Percentiles rank a stretch among this genome's conserved stretches.
These are phyloP conservation scores for Leptinotarsa texana DNA, from an alignment of 1,140 invertebrate species.

Conservation along the genomic window DNA sequence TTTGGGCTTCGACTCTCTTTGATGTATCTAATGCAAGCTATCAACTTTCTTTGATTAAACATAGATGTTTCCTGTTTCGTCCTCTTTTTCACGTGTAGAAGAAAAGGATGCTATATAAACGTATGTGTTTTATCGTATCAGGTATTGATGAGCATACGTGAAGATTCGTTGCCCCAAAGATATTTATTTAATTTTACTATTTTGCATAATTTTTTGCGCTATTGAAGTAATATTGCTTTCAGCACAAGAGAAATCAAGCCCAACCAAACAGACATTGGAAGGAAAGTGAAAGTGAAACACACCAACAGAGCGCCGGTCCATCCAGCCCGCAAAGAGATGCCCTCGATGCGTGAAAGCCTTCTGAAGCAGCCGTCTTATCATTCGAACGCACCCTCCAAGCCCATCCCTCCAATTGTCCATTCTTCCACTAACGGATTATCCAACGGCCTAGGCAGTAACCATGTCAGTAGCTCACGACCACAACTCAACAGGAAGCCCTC, in stretches of 20 bases:
- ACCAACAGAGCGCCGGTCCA: slow-evolving; percentile 40
- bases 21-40: too few species aligned
- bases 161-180: too few species aligned
- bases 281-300: slow-evolving; percentile 76
- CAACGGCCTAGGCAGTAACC: slow-evolving; percentile 54
- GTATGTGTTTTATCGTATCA: too few species aligned
- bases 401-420: slow-evolving; percentile 40
- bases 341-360: slow-evolving; percentile 49
- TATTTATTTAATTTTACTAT: too few species aligned
- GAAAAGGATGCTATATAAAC: too few species aligned
- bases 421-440: slow-evolving; percentile 45
- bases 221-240: slow-evolving; percentile 25
- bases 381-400: slow-evolving; percentile 38
- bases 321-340: slow-evolving; percentile 48
- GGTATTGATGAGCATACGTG: too few species aligned
- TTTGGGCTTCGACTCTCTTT: too few species aligned
- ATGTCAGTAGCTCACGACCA: slow-evolving; percentile 50
- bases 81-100: too few species aligned
- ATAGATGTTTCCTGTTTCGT: too few species aligned
- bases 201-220: too few species aligned
- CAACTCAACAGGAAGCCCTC: slow-evolving; percentile 53
- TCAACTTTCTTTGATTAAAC: too few species aligned
- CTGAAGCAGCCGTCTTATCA: slow-evolving; percentile 37
- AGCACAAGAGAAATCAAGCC: slow-evolving; percentile 90
- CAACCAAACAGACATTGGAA: slow-evolving; percentile 83